Evolutionary conservation across 2,113 vertebrate genomes (phyloP).

Genomic region (Neolamprologus caudopunctatus): DNA sequence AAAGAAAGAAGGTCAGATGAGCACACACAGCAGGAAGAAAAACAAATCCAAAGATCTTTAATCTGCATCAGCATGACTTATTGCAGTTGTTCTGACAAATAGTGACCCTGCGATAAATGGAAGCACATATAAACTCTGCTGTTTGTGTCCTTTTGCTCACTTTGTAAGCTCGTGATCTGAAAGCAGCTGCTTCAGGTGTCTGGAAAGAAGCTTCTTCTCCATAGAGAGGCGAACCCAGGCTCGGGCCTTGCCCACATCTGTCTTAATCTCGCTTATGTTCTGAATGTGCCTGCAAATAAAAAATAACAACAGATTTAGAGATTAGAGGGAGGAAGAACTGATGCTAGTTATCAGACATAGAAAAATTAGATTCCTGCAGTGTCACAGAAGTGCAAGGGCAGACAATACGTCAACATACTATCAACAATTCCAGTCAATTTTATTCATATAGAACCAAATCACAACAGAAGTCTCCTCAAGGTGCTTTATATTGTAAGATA

Average conservation of each 20-base stretch:
- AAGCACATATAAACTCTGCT: neutral
- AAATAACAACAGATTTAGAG: neutral
- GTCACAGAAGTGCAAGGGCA: neutral
- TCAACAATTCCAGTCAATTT: neutral
- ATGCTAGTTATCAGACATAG: neutral
- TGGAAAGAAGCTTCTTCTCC: conserved; percentile 97
- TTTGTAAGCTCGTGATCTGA: conserved; percentile 95
- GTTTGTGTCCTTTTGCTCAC: conserved; percentile 66
- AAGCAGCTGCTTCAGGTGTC: conserved; percentile 93
- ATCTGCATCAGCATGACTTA: neutral
- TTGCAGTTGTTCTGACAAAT: neutral
- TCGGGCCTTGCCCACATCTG: conserved; percentile 94
- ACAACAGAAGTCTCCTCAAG: neutral
- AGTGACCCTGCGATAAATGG: neutral
- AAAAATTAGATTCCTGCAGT: neutral
- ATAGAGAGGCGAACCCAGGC: conserved; percentile 97
- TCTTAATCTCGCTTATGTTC: conserved; percentile 97
- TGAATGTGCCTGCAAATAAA: conserved; percentile 84
- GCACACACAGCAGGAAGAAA: neutral
- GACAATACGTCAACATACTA: neutral
- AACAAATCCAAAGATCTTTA: neutral
- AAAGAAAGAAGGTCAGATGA: neutral
- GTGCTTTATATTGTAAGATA: neutral
- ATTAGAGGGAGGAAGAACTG: neutral
- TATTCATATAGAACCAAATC: neutral